Conservation (phyloP, 2,797 vertebrate species). For the Anas acuta region DNA sequence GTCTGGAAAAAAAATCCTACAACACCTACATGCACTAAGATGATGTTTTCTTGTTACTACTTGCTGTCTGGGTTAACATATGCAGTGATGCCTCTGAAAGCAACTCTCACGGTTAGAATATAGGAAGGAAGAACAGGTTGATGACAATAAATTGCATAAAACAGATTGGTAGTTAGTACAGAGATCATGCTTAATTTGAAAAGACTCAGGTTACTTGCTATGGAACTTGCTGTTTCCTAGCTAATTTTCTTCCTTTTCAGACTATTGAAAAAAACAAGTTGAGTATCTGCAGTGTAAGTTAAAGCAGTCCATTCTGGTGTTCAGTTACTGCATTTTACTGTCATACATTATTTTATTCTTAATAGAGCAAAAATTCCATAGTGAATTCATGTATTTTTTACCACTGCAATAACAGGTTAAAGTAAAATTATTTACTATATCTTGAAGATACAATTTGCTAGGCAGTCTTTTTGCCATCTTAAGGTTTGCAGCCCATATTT, state of each 20-base stretch:
- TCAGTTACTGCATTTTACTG: not conserved
- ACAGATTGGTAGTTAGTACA: not conserved
- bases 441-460: not conserved
- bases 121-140: not conserved
- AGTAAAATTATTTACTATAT: not conserved
- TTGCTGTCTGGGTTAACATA: not conserved
- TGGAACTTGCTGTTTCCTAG: not conserved
- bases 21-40: not conserved
- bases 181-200: not conserved
- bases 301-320: not conserved
- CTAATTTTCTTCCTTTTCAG: not conserved
- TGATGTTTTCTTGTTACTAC: not conserved
- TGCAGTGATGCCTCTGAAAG: not conserved
- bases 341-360: not conserved
- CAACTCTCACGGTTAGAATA: not conserved
- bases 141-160: not conserved
- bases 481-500: not conserved
- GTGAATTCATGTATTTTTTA: not conserved
- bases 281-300: not conserved
- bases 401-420: not conserved
- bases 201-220: not conserved
- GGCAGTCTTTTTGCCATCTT: not conserved
- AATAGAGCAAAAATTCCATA: not conserved
- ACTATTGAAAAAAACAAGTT: not conserved
- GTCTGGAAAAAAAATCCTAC: conserved; percentile 1